These are phyloP conservation scores for Pagrus major DNA, from an alignment of 2,113 vertebrate species.

Conservation along the genomic window DNA sequence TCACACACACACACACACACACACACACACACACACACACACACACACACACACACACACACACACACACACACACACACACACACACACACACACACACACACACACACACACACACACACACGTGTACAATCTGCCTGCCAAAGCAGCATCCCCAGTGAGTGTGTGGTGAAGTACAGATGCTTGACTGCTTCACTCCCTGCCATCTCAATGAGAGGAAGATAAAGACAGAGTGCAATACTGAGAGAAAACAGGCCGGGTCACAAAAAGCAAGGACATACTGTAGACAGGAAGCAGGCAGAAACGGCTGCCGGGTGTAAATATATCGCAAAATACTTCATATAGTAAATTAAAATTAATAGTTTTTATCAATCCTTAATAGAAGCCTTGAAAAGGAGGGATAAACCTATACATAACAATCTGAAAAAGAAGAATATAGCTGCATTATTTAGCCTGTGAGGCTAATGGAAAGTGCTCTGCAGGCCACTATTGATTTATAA, in stretches of 20 bases:
- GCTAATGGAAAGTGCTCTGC: neutral
- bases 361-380: too few species aligned
- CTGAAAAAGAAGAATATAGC: neutral
- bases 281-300: neutral
- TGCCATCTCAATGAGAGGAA: slow-evolving; percentile 26
- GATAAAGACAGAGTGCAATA: slow-evolving; percentile 22
- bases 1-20: too few species aligned
- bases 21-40: slow-evolving; percentile 1
- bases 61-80: slow-evolving; percentile 4
- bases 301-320: too few species aligned
- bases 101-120: slow-evolving; percentile 1
- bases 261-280: neutral
- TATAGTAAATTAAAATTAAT: neutral
- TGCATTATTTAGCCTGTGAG: neutral
- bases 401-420: neutral
- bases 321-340: neutral
- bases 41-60: neutral
- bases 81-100: slow-evolving; percentile 2
- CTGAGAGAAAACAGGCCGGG: neutral
- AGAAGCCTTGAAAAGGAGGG: neutral
- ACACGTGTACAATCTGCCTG: neutral
- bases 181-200: slow-evolving; percentile 34
- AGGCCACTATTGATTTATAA: neutral
- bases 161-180: slow-evolving; percentile 31
- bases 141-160: slow-evolving; percentile 33